phyloP scores from a whole-genome alignment of 2,113 vertebrate genomes.

The Tenrec ecaudatus region DNA sequence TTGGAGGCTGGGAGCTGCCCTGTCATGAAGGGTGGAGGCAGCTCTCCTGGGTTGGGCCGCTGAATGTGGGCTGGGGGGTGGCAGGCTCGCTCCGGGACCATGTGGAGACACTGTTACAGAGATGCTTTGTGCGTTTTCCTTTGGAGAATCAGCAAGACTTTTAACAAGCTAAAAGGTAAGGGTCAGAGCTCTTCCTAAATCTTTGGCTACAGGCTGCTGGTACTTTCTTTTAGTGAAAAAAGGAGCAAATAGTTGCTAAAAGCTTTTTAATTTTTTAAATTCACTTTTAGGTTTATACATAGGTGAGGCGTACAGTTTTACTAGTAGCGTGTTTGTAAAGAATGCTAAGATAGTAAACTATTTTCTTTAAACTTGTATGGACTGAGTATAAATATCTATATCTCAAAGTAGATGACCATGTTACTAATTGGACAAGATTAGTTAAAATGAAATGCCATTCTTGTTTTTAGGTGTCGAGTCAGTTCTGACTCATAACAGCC shows the following conservation, averaged over 20 bases:
- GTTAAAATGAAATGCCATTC: too few relatives aligned
- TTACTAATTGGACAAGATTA: too few relatives aligned
- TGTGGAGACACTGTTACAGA: constrained; percentile 64
- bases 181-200: constrained; percentile 71
- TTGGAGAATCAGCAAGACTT: constrained; percentile 58
- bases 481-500: too few relatives aligned
- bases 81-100: constrained; percentile 26
- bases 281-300: constrained; percentile 59
- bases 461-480: too few relatives aligned
- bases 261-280: constrained; percentile 67
- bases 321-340: background rate
- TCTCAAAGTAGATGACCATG: too few relatives aligned
- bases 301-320: background rate
- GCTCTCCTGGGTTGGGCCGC: constrained; percentile 6
- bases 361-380: too few relatives aligned
- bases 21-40: constrained; percentile 60
- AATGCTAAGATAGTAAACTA: too few relatives aligned
- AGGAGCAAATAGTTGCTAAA: constrained; percentile 51
- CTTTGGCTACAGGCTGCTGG: background rate
- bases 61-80: constrained; percentile 60
- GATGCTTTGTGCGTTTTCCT: constrained; percentile 43
- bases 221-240: constrained; percentile 68
- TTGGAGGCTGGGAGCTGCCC: constrained; percentile 66
- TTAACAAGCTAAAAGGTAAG: constrained; percentile 82
- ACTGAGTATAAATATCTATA: too few relatives aligned